A percentile compares a stretch with the other conserved stretches of the same genome.
These are phyloP conservation scores for Trinectes maculatus DNA, from an alignment of 2,113 vertebrate species.

Conservation along the genomic window DNA sequence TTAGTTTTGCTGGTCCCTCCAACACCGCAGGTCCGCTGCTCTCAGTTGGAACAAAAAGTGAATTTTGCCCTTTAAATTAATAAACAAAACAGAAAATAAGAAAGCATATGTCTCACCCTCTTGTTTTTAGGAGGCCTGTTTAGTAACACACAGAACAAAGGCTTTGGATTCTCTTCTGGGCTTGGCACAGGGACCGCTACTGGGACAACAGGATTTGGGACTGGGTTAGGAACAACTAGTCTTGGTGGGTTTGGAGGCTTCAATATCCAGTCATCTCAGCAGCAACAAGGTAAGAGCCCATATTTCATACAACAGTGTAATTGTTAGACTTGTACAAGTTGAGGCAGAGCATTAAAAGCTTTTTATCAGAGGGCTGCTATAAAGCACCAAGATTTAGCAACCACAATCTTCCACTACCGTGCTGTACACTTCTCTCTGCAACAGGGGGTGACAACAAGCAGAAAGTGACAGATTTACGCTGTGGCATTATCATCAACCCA, in stretches of 20 bases:
- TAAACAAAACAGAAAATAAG: background rate
- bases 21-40: slow-evolving; percentile 84
- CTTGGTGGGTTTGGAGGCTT: slow-evolving; percentile 90
- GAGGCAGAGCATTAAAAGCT: too few relatives aligned
- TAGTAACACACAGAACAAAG: slow-evolving; percentile 92
- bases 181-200: slow-evolving; percentile 85
- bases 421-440: slow-evolving; percentile 7
- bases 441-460: slow-evolving; percentile 18
- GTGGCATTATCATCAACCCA: background rate
- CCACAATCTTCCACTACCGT: background rate
- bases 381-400: background rate
- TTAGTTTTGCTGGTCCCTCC: slow-evolving; percentile 90
- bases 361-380: too few relatives aligned
- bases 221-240: slow-evolving; percentile 83
- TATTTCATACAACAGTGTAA: slow-evolving; percentile 1
- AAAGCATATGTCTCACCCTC: background rate
- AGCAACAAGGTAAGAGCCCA: slow-evolving; percentile 74
- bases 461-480: background rate
- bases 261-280: slow-evolving; percentile 86
- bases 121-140: slow-evolving; percentile 85
- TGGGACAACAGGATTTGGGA: slow-evolving; percentile 85
- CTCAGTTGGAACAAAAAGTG: background rate
- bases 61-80: too few relatives aligned
- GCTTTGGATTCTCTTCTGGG: slow-evolving; percentile 91
- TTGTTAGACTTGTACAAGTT: too few relatives aligned